Base-by-base conservation (phyloP, 2,797 vertebrate genomes). In the Bradypus variegatus region DNA sequence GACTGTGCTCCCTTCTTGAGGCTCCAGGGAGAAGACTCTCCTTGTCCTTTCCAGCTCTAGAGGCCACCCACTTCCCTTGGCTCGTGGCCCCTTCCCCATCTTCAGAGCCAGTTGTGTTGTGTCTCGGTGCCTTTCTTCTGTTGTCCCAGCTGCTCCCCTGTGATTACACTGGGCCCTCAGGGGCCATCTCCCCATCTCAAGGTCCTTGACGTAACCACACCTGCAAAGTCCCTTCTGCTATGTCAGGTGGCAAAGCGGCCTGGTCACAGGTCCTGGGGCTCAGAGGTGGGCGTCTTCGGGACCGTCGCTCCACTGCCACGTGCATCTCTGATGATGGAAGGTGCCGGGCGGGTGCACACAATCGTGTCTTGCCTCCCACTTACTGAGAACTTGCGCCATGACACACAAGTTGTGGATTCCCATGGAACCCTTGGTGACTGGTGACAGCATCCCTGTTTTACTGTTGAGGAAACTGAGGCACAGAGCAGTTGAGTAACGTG, bases 31-130 rank as follows among this genome's bases (percentile, higher is more conserved):
- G 50, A 6, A 12, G 50, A n/a, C 0, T 0, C 1, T 15, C 15
- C 36, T 33, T 10, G 14, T 64, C 33, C 23, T 14, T 27, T 53
- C 12, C 27, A 2, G 50, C 33, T 18, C 36, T 3, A 0, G 4
- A 29, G 75, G 12, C 1, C 0, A 8, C 29, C 8, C 1, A 14
- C 38, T 4, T 6, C 21, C 65, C 72, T 27, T 2, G 55, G 75
- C 84, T 58, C 4, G 4, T 0, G 6, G 72, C 27, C 25, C 25
- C 1, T 8, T 31, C 29, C 29, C 69, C 2, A 0, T 4, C 11
- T 12, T 8, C 45, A 33, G 6, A 27, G 36, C 33, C 29, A 0
- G 8, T 1, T 0, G 0, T 0, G 6, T 1, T 0, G 2, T 4
- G 3, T 31, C 8, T 3, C 5, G 41, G 41, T 6, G 29, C 21